Base-by-base conservation (phyloP, 2,797 vertebrate species). In the Phoxinus dragarum region DNA sequence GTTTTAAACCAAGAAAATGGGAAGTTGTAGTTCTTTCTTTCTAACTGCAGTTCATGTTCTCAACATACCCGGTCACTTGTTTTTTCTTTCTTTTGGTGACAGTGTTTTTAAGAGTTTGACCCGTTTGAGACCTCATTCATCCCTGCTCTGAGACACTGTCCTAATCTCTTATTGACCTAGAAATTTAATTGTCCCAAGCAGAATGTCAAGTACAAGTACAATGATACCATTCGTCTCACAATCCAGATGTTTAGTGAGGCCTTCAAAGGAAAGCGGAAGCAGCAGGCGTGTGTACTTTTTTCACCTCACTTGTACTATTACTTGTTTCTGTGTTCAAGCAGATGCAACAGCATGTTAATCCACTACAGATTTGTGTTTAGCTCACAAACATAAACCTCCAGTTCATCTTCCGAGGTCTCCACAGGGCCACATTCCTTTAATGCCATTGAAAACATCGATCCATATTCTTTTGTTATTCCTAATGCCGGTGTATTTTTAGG, bases 401-500 rank as follows among this genome's bases (percentile, higher is more conserved):
- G 78, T 61, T 82, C 14, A 59, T 42, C 64, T 69, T 81, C 52
- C 17, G 1, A 47, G 59, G 27, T 47, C 64, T 87, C 69, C 47
- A 81, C 52, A 36, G 23, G 42, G 54, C 56, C 23, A 44, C 86
- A 80, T 86, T 89, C 89, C 47, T 82, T n/a, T 27, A 88, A 81
- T 85, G 52, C 87, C 74, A 77, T 42, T 47, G 86, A 81, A 85
- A 89, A 66, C 64, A 61, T 82, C 38, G 56, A 19, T 75, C 3
- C 0, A 27, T 31, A 36, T 81, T 86, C 67, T 73, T 64, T 56
- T 36, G 67, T 73, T 81, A 84, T 87, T 87, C 77, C 38, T 83
- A 31, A 66, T 74, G 84, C 49, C 78, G 72, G 56, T 87, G 82
- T 86, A 86, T 89, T 90, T 90, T 87, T 86, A 86, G 81, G 3